A percentile compares a stretch with the other conserved stretches of the same genome.
phyloP scores from a whole-genome alignment of 2,113 vertebrate genomes.

The Phrynosoma platyrhinos region DNA sequence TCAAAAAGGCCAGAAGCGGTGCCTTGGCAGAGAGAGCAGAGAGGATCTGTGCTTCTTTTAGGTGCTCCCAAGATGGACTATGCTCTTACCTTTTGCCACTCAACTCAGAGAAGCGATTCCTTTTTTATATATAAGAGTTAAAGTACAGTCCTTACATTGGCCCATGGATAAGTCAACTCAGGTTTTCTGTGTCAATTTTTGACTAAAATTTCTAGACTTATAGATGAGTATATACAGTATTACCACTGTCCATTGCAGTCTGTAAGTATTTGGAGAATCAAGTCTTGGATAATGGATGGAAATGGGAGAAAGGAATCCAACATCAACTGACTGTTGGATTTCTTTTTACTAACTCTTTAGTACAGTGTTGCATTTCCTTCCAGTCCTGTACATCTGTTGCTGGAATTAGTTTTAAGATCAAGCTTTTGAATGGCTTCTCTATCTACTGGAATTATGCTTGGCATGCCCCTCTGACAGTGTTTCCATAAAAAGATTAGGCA shows the following conservation, averaged over 20 bases:
- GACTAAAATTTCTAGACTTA: no score
- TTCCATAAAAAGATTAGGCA: constrained; percentile 35
- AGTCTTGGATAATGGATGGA: constrained; percentile 11
- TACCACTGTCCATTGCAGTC: background rate
- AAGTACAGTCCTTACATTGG: no score
- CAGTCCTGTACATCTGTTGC: constrained; percentile 41
- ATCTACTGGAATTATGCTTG: constrained; percentile 23
- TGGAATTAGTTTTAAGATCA: constrained; percentile 37
- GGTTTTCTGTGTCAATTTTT: no score
- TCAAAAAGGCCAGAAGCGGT: no score
- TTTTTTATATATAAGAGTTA: no score
- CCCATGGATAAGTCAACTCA: no score
- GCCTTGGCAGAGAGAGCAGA: no score
- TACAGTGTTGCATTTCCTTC: constrained; percentile 40
- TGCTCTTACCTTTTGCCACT: no score
- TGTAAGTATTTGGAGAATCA: background rate
- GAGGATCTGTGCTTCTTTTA: no score
- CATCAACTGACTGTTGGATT: background rate
- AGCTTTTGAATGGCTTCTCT: constrained; percentile 33
- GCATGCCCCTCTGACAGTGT: constrained; percentile 5
- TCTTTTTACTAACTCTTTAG: constrained; percentile 25
- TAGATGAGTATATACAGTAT: no score
- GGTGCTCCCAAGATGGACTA: no score
- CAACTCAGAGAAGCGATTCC: no score
- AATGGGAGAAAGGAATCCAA: constrained; percentile 45